Base-by-base conservation (phyloP, 2,888 invertebrate species). In the Anticlea derivata region DNA sequence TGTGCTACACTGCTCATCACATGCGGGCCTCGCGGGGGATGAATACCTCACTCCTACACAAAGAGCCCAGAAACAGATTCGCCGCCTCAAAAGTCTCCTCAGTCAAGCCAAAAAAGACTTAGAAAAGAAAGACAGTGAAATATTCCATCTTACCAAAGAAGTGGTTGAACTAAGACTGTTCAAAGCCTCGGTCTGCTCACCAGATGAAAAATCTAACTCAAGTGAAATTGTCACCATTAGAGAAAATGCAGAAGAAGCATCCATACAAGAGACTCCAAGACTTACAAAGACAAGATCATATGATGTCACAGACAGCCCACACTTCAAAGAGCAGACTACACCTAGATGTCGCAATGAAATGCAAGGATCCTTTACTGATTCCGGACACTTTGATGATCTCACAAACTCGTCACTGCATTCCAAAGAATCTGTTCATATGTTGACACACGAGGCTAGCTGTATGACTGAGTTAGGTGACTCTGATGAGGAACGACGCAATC, bases 31-130 rank as follows among this genome's bases (percentile, higher is more conserved):
- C 38, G 94, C 95, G 38, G 95, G 94, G 33, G 95, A 96, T 54
- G 96, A 96, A 69, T 97, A 97, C 80, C 91, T 97, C 50, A 97
- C 97, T 41, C 97, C 97, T 7, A 97, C 97, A 0, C 97, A 97
- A 78, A 91, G 97, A 54, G 96, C 96, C 6, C 95, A 96, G 69
- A 92, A 94, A 63, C 96, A 96, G 80, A 94, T 97, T 26, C 92
- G 95, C 55, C 93, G 95, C 50, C 92, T 97, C 13, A 94, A 95
- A 86, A 92, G 92, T 51, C 83, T 96, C 2, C 89, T 96, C 35
- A 92, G 92, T 56, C 94, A 95, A 65, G 95, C 96, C 6, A 94
- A 94, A 54, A 93, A 93, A 67, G 95, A 96, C 70, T 90, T 96
- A 46, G 95, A 96, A 52, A 94, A 94, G 57, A 96, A 96, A 78